A percentile compares a stretch with the other conserved stretches of the same genome.
Conservation (phyloP, 2,888 invertebrate genomes). For the Syrista parreyssii region DNA sequence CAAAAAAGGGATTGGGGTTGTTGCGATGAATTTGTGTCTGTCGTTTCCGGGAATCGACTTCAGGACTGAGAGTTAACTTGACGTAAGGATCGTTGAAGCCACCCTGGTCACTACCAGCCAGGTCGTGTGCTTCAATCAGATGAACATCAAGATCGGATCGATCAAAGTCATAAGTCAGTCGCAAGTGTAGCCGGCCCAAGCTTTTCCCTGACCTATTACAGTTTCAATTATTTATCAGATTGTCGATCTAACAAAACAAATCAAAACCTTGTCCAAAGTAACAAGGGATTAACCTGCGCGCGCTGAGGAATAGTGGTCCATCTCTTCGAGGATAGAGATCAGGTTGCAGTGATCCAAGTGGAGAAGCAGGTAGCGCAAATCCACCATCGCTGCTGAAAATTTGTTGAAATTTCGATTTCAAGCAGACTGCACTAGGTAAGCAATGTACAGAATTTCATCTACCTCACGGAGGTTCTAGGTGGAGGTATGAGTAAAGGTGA, state of each 20-base stretch:
- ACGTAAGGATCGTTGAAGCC: constrained; percentile 93
- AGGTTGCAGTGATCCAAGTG: constrained; percentile 86
- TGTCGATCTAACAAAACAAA: neutral
- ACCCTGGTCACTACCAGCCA: constrained; percentile 85
- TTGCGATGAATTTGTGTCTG: constrained; percentile 88
- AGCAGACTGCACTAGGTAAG: neutral
- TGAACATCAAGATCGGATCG: constrained; percentile 91
- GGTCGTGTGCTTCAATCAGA: constrained; percentile 89
- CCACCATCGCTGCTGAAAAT: constrained; percentile 56
- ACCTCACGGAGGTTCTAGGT: constrained; percentile 67
- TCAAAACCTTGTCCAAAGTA: neutral
- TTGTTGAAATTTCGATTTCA: neutral
- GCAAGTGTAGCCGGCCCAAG: constrained; percentile 84
- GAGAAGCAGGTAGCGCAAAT: constrained; percentile 69
- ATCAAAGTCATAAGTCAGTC: constrained; percentile 90
- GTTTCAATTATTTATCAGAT: constrained; percentile 41
- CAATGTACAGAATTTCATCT: constrained; percentile 61
- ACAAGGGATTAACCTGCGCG: constrained; percentile 55
- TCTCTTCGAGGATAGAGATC: constrained; percentile 87
- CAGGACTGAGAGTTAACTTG: constrained; percentile 81
- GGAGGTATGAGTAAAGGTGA: constrained; percentile 84
- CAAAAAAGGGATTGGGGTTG: constrained; percentile 88
- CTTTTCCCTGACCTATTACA: constrained; percentile 73
- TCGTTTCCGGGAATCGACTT: constrained; percentile 85
- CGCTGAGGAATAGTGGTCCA: constrained; percentile 80